These are phyloP conservation scores for Hemicordylus capensis DNA, from an alignment of 2,113 vertebrate genomes.

Conservation along the genomic window DNA sequence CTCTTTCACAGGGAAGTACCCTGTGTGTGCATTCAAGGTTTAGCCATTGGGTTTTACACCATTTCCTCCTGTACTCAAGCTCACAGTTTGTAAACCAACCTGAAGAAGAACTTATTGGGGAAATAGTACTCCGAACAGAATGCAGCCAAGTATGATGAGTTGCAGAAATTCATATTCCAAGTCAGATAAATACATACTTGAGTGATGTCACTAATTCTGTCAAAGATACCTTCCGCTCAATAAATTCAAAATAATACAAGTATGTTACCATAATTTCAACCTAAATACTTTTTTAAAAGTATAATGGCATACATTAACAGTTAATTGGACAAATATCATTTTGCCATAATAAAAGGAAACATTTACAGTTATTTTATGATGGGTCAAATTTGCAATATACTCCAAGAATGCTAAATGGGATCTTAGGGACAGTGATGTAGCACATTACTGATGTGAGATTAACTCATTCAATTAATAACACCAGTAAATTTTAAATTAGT, in stretches of 20 bases:
- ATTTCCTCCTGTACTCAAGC: too few relatives aligned
- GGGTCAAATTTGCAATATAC: not conserved
- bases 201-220: too few relatives aligned
- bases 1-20: too few relatives aligned
- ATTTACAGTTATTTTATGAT: not conserved
- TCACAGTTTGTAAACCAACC: too few relatives aligned
- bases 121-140: slow-evolving; percentile 2
- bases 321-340: not conserved
- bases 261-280: not conserved
- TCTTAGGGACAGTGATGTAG: not conserved
- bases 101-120: not conserved
- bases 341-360: not conserved
- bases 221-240: not conserved
- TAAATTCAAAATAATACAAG: not conserved
- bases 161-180: not conserved
- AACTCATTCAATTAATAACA: not conserved
- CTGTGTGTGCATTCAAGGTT: too few relatives aligned
- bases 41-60: too few relatives aligned
- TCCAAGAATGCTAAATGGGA: not conserved
- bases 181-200: not conserved
- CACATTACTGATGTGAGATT: not conserved
- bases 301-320: not conserved
- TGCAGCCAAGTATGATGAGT: slow-evolving; percentile 7
- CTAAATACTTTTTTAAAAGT: not conserved
- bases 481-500: not conserved